phyloP scores from a whole-genome alignment of 2,113 vertebrate species.

The Scalopus aquaticus region DNA sequence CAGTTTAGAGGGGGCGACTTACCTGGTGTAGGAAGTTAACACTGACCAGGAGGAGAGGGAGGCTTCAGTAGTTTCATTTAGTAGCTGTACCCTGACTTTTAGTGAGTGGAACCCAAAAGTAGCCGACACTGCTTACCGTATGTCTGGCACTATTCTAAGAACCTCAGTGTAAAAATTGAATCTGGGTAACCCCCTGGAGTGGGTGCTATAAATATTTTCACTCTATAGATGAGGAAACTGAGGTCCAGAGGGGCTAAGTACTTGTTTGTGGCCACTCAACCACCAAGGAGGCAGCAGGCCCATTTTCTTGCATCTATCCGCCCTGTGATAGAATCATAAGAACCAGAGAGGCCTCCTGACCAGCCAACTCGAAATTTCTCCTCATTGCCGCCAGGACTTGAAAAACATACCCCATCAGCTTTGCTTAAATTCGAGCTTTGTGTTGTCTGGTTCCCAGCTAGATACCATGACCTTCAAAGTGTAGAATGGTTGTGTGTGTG shows the following conservation, averaged over 20 bases:
- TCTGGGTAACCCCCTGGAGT: neutral
- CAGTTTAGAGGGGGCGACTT: neutral
- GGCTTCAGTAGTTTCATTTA: neutral
- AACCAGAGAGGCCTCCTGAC: neutral
- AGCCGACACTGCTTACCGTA: neutral
- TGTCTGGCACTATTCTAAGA: neutral
- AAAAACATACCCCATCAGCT: neutral
- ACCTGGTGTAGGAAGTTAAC: neutral
- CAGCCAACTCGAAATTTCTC: fast-evolving
- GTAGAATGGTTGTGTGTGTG: neutral
- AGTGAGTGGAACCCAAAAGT: neutral
- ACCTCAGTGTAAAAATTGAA: neutral
- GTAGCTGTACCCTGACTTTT: neutral
- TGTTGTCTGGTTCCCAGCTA: neutral
- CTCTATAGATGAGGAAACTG: neutral
- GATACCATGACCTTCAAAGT: neutral
- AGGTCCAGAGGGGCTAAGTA: neutral
- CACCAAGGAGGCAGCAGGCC: neutral
- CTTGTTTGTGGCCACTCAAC: neutral
- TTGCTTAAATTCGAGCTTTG: neutral
- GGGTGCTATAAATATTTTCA: neutral
- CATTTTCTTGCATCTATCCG: neutral
- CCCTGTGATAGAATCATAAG: neutral
- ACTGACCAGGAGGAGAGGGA: neutral
- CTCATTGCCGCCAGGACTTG: neutral